Evolutionary conservation across 2,113 vertebrate genomes (phyloP), one percentile per base, ranked within the genome.

Genomic region (Anhinga rufa): DNA sequence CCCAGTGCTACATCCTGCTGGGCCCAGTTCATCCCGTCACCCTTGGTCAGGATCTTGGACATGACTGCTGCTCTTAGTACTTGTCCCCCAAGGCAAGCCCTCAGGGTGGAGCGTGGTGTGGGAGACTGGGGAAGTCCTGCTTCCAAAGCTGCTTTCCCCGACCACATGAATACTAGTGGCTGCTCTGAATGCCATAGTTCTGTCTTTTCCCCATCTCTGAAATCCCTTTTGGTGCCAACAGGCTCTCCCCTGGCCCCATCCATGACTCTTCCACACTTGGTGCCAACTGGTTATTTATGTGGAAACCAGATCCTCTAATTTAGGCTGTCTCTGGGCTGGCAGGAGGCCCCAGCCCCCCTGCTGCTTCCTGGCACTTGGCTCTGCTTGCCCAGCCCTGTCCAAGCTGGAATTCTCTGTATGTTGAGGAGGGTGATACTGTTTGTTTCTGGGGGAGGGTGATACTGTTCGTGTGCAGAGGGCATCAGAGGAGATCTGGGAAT

Each of bases 41-140:
- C 52, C 48, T 61, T 42, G 61, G 21, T 28, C 13, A 8, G 60
- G 52, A 40, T 46, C 34, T 51, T 26, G 34, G 51, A 54, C 32
- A 12, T 12, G 14, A 22, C 34, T 32, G 55, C 19, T 57, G 31
- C 22, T 60, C 38, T 18, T 42, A 24, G 40, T 1, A 0, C 0
- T 1, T 40, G 40, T 46, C 7, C 26, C 60, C 12, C 22, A 49
- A 29, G 42, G 26, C 31, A 55, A 84, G n/a, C 13, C 38, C 46
- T 61, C 0, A 1, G 28, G 40, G 14, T 49, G 61, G 55, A 62
- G 52, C 0, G 0, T 17, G 54, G 40, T 0, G 1, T 44, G 61
- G 48, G 81, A 85, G n/a, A 42, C 49, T 8, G 19, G 48, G 74
- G 26, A 74, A 49, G 31, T 32, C 48, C 66, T 61, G 38, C 38